A percentile compares a stretch with the other conserved stretches of the same genome.
phyloP scores from a whole-genome alignment of 2,113 vertebrate species.

The Alligator mississippiensis region DNA sequence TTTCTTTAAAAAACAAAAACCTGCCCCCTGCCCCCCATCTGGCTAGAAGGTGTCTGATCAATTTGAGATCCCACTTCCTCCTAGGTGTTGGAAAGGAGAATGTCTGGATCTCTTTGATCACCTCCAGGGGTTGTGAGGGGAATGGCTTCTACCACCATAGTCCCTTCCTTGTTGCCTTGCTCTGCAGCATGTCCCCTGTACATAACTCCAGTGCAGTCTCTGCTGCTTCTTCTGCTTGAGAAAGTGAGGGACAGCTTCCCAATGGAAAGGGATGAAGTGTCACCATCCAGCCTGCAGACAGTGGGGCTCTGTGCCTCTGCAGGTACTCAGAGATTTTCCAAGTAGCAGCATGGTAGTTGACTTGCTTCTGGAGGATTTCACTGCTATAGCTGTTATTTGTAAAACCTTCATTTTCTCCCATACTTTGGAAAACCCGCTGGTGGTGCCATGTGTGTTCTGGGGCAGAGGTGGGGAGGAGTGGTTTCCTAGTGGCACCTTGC shows the following conservation, averaged over 20 bases:
- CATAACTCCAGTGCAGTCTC: neutral
- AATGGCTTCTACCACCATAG: neutral
- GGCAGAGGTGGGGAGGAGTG: neutral
- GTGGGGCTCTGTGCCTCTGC: neutral
- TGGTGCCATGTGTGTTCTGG: neutral
- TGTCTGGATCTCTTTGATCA: neutral
- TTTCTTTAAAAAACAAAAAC: too few species aligned
- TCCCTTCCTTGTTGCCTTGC: neutral
- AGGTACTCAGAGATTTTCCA: neutral
- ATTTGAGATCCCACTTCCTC: neutral
- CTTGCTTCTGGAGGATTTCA: neutral
- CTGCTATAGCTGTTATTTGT: neutral
- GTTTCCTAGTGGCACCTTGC: neutral
- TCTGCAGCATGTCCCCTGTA: neutral
- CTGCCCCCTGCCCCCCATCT: neutral
- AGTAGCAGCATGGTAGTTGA: neutral
- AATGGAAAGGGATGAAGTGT: neutral
- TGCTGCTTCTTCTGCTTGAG: neutral
- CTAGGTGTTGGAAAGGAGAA: neutral
- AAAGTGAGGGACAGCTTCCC: neutral
- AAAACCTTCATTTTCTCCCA: neutral
- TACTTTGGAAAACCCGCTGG: neutral
- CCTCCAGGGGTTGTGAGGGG: neutral
- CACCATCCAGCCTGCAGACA: neutral
- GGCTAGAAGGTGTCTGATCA: neutral